Evolutionary conservation across 2,797 vertebrate genomes (phyloP), one percentile per base, ranked within the genome.

Genomic region (Sarcoramphus papa): DNA sequence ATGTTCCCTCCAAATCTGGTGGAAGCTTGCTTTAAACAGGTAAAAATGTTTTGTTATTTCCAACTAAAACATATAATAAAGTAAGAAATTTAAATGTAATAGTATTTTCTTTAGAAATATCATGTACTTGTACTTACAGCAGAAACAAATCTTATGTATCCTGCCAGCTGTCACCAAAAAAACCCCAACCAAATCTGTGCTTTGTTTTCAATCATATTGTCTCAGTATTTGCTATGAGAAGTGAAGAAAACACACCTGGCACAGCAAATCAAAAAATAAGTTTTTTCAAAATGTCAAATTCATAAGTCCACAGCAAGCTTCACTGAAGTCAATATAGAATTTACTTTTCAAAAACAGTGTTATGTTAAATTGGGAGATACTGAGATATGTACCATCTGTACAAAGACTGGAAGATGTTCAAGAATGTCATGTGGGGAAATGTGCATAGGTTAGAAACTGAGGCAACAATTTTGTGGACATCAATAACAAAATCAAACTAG

Each of bases 1-100:
- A 99, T 99, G 99, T 99, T 99, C 96, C 99, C 99, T 95, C 99
- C 99, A 62, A 99, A 99, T 97, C 95, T 99, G 98, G 99, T 99
- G 73, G 99, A 99, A 97, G 99, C 99, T 69, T 99, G 99, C 98
- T 99, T 99, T 85, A 99, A 99, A 98, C 99, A 99, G 99, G 99
- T 99, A 98, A 98, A 97, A 28, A 35, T 31, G 12, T 68, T 43
- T 43, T 43, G 21, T 18, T 17, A 31, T 35, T 75, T 24, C 35
- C 30, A 65, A 63, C 88, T 74, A 41, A 84, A 70, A 93, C 60
- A 70, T 35, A 64, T 43, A 62, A 51, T 20, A 83, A 83, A 62
- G 25, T 62, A 35, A 62, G 21, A 63, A 64, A 64, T 35, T 35
- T 9, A 59, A 59, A 59, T 59, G n/a, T 35, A 59, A 35, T 35